Conservation (phyloP, 2,113 vertebrate genomes). For the Kryptolebias marmoratus region DNA sequence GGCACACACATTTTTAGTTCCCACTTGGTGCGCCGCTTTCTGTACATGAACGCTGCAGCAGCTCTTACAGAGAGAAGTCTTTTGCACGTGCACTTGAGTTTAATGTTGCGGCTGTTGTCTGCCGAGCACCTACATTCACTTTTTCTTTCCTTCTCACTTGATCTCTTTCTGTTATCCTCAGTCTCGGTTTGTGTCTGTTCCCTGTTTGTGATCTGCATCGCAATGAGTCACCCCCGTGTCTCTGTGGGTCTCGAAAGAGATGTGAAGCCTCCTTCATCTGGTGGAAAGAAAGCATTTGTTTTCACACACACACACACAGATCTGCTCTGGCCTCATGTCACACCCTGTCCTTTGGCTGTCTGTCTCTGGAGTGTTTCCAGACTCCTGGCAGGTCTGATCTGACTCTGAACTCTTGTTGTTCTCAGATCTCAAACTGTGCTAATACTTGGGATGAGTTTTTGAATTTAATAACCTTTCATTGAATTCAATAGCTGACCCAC, state of each 20-base stretch:
- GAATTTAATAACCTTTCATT: background rate
- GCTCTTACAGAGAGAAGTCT: too few relatives aligned
- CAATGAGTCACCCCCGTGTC: conserved; percentile 14
- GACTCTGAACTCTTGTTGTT: background rate
- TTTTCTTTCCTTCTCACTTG: too few relatives aligned
- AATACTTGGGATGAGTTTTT: background rate
- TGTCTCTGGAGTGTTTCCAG: conserved; percentile 6
- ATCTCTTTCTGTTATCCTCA: background rate
- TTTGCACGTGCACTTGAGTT: background rate
- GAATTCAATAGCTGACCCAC: background rate
- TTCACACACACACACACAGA: background rate
- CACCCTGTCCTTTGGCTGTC: conserved; percentile 6
- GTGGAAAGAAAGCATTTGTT: conserved; percentile 25
- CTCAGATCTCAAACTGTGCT: background rate
- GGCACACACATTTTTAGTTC: background rate
- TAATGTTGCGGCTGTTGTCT: background rate
- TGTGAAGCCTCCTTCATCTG: conserved; percentile 1
- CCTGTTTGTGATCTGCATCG: conserved; percentile 5
- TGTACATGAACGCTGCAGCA: background rate
- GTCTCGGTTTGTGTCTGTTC: background rate
- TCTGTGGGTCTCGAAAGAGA: conserved; percentile 4
- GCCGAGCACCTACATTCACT: fast-evolving
- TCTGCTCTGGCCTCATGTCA: background rate
- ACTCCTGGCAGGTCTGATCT: conserved; percentile 4
- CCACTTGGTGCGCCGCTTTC: background rate